A percentile compares a stretch with the other conserved stretches of the same genome.
These are phyloP conservation scores for Lamellibrachia satsuma DNA, from an alignment of 2,888 invertebrate species.

Conservation along the genomic window DNA sequence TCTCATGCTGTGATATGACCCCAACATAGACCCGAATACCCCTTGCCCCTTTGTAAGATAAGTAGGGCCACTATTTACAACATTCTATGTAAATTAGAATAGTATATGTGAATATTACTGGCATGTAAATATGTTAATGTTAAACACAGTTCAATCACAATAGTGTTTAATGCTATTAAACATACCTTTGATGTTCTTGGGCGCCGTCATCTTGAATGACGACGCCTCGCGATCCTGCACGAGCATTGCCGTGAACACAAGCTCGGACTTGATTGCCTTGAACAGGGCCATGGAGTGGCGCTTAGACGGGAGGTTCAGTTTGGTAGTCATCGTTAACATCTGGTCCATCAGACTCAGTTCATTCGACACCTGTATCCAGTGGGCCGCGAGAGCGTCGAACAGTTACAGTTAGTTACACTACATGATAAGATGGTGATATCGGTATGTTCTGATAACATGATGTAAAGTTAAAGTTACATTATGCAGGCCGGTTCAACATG, in stretches of 20 bases:
- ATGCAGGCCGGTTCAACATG: too few species aligned
- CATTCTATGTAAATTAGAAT: too few species aligned
- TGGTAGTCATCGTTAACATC: slow-evolving; percentile 50
- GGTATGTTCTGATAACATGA: neutral
- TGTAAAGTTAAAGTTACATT: too few species aligned
- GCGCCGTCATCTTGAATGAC: slow-evolving; percentile 41
- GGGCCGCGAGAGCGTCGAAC: too few species aligned
- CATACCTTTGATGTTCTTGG: slow-evolving; percentile 48
- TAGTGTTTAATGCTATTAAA: too few species aligned
- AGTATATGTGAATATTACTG: too few species aligned
- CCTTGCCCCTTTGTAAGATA: too few species aligned
- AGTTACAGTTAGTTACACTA: neutral
- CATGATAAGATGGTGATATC: neutral
- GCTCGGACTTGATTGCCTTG: slow-evolving; percentile 51
- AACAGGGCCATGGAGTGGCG: slow-evolving; percentile 42
- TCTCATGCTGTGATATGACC: too few species aligned
- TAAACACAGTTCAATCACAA: too few species aligned
- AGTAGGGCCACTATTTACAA: too few species aligned
- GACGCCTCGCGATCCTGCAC: slow-evolving; percentile 44
- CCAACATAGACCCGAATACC: too few species aligned
- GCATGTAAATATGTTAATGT: too few species aligned
- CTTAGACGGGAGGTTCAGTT: slow-evolving; percentile 41
- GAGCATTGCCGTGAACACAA: slow-evolving; percentile 44
- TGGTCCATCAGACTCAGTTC: slow-evolving; percentile 56
- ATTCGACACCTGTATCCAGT: slow-evolving; percentile 40